Evolutionary conservation across 1,140 invertebrate genomes (phyloP), one percentile per base, ranked within the genome.

Genomic region (Cydia amplana): DNA sequence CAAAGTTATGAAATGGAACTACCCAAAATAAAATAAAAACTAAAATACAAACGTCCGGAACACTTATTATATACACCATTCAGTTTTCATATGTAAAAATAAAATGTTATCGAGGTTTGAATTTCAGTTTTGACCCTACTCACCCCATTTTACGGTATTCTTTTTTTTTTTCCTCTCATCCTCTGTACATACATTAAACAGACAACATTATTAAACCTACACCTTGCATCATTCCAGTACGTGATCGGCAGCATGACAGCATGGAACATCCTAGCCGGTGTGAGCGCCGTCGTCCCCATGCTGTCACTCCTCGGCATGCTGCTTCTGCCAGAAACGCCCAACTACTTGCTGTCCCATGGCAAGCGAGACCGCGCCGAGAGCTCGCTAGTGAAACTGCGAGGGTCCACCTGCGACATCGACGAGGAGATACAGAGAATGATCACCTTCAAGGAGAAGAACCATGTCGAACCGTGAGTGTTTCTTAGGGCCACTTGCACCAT

Each of bases 261-360:
- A 36, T 96, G 95, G 95, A 93, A 94, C 63, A 81, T 94, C 0
- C 87, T 95, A 20, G 95, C 95, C 0, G 94, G 92, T 0, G 91
- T 96, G 16, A 95, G 95, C 76, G 90, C 94, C 0, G 81, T 94
- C 2, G 77, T 96, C 0, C 95, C 95, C 0, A 87, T 94, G 0
- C 70, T 94, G 1, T 94, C 95, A 0, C 78, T 96, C 0, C 74
- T 95, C 0, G 82, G 94, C 0, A 95, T 95, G 93, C 93, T 95
- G 76, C 84, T 96, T 2, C 92, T 96, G 83, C 95, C 96, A 18
- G 96, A 96, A 82, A 95, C 96, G 0, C 96, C 96, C 1, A 95
- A 95, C 28, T 97, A 95, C 88, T 93, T 96, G 1, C 90, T 96
- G 20, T 94, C 94, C 4, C 93, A 94, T 32, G 94, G 95, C 36